Evolutionary conservation across 2,888 invertebrate genomes (phyloP).

Genomic region (Gastrophysa polygoni): DNA sequence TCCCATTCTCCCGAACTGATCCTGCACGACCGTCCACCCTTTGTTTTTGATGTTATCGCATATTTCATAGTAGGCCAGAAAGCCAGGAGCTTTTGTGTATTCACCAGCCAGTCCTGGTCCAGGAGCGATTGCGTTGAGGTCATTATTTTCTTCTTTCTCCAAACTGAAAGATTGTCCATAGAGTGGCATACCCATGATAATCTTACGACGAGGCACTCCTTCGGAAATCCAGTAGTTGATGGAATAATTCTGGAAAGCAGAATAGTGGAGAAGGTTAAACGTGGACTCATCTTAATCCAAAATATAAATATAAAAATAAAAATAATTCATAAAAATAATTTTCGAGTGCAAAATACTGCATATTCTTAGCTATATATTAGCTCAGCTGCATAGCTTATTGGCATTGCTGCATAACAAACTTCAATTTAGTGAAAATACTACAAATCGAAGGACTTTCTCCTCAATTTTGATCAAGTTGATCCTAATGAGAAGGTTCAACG

Average conservation of each 20-base stretch:
- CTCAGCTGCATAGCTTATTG: too few relatives aligned
- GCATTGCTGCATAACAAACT: too few relatives aligned
- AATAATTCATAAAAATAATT: too few relatives aligned
- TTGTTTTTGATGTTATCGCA: slow-evolving; percentile 79
- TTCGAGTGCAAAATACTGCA: too few relatives aligned
- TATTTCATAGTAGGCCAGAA: slow-evolving; percentile 90
- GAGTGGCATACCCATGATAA: slow-evolving; percentile 88
- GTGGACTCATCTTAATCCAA: too few relatives aligned
- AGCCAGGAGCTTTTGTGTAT: slow-evolving; percentile 83
- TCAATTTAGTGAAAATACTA: too few relatives aligned
- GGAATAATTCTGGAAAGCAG: slow-evolving; percentile 73
- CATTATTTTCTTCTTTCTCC: slow-evolving; percentile 65
- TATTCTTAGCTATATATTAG: too few relatives aligned
- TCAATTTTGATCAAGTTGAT: too few relatives aligned
- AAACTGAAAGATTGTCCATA: slow-evolving; percentile 87
- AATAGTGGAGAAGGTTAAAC: not conserved
- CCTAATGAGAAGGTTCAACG: too few relatives aligned
- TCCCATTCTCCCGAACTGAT: slow-evolving; percentile 78
- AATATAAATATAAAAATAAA: too few relatives aligned
- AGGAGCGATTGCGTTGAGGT: slow-evolving; percentile 76
- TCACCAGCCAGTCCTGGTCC: slow-evolving; percentile 84
- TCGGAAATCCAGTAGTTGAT: slow-evolving; percentile 88
- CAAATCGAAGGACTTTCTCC: too few relatives aligned
- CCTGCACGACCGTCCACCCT: slow-evolving; percentile 82
- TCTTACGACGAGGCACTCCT: slow-evolving; percentile 80